Evolutionary conservation across 35 echinoderm and acorn worm species (phyloP).

Genomic region (Diadema setosum): DNA sequence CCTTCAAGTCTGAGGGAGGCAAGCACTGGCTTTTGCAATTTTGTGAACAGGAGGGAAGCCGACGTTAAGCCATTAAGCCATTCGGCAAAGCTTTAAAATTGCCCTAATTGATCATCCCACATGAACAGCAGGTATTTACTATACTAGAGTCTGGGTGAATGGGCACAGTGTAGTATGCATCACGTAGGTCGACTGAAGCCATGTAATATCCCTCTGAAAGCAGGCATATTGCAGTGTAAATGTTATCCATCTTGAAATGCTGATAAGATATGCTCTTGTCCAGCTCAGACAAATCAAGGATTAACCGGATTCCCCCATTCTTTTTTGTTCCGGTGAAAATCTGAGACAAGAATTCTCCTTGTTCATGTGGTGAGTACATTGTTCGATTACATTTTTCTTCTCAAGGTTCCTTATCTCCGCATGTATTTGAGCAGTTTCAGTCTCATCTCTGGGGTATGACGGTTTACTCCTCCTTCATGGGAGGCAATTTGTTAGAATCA

Average conservation of each 20-base stretch:
- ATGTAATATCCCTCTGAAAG: background rate
- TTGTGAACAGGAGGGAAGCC: conserved; percentile 42
- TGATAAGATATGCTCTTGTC: conserved; percentile 26
- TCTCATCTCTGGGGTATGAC: background rate
- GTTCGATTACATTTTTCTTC: conserved; percentile 14
- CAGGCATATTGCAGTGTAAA: background rate
- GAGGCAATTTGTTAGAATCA: background rate
- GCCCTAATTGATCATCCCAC: no score
- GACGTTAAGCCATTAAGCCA: background rate
- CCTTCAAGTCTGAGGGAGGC: background rate
- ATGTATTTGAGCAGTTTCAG: background rate
- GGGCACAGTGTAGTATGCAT: conserved; percentile 51
- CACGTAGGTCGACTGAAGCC: conserved; percentile 36
- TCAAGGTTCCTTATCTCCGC: conserved; percentile 17
- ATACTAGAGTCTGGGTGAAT: background rate
- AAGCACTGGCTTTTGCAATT: conserved; percentile 42
- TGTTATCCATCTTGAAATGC: conserved; percentile 57
- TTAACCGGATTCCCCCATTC: conserved; percentile 49
- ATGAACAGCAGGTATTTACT: conserved; percentile 62
- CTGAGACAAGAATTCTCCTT: conserved; percentile 50
- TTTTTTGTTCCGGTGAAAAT: conserved; percentile 55
- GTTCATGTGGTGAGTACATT: background rate
- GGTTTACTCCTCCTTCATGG: background rate
- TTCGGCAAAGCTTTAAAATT: background rate
- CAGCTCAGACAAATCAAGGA: conserved; percentile 46